Evolutionary conservation across 2,797 vertebrate genomes (phyloP), one percentile per base, ranked within the genome.

Genomic region (Clarias laeviceps): DNA sequence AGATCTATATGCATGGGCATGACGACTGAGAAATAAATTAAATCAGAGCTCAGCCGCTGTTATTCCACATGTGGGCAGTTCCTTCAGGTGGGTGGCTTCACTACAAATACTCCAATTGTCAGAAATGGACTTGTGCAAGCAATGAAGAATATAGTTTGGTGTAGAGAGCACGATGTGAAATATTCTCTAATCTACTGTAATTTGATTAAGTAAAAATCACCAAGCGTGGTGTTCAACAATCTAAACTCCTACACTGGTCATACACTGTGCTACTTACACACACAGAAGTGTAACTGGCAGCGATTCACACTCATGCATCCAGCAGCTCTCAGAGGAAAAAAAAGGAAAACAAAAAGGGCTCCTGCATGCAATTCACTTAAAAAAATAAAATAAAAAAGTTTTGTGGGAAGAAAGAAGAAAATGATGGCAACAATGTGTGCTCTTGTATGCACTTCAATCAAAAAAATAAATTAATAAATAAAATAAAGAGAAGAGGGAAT

Each of bases 11-110:
- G 66, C 40, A 83, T 79, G 70, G 73, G 18, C 29, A 32, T 77
- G 83, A 76, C 45, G 85, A 66, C 37, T 14, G 59, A 83, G 84
- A 85, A 82, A 84, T 57, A 86, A 88, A 74, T 69, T 64, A 83
- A 82, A 54, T 56, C 32, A 61, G 87, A 89, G 50, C 78, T 64
- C 62, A 69, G 57, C 27, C 57, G 27, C 37, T 57, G 50, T 77
- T 87, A 54, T 83, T 86, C 80, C 81, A 72, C 76, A 77, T 65
- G 64, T 68, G n/a, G 76, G 17, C 1, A 9, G 37, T 69, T 86
- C 64, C 72, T 79, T 62, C 29, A 79, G 68, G 77, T 83, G 56
- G 12, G 61, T 40, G 80, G 59, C 29, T 68, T 73, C 5, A 20
- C 83, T 61, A 11, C 80, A 24, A 87, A 72, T 61, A 56, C 34